Conservation (phyloP, 2,113 vertebrate genomes). For the Oophaga pumilio region DNA sequence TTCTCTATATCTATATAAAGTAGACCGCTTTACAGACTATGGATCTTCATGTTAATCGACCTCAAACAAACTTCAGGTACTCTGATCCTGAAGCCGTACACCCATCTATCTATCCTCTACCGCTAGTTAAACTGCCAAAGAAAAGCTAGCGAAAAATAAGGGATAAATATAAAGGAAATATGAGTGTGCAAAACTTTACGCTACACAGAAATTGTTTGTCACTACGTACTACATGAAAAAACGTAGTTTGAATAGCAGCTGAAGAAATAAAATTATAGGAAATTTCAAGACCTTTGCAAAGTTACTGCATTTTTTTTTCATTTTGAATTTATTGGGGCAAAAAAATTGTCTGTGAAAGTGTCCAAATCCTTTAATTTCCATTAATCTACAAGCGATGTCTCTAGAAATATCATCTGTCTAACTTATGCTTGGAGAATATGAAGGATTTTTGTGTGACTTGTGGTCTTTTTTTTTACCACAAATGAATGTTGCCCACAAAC, state of each 20-base stretch:
- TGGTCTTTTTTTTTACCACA: not conserved
- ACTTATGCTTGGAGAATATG: not conserved
- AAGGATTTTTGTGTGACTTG: constrained; percentile 10
- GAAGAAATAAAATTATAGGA: not conserved
- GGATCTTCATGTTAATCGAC: too few species aligned
- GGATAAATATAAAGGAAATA: too few species aligned
- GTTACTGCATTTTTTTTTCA: not conserved
- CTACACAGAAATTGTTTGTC: not conserved
- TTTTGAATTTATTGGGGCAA: not conserved
- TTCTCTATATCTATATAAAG: too few species aligned
- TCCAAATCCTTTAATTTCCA: not conserved
- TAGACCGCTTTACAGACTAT: too few species aligned
- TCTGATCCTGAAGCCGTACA: too few species aligned
- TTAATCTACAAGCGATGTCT: not conserved
- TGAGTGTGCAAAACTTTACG: not conserved
- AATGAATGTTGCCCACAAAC: not conserved
- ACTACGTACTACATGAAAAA: not conserved
- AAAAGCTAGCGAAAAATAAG: too few species aligned
- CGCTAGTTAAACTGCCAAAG: too few species aligned
- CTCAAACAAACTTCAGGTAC: too few species aligned
- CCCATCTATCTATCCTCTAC: too few species aligned
- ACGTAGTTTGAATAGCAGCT: not conserved
- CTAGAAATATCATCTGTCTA: not conserved
- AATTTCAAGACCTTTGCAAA: too few species aligned
- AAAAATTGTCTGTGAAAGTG: not conserved